Percentiles rank a stretch among this genome's conserved stretches.
phyloP scores from a whole-genome alignment of 2,888 invertebrate genomes.

The Limnephilus marmoratus region DNA sequence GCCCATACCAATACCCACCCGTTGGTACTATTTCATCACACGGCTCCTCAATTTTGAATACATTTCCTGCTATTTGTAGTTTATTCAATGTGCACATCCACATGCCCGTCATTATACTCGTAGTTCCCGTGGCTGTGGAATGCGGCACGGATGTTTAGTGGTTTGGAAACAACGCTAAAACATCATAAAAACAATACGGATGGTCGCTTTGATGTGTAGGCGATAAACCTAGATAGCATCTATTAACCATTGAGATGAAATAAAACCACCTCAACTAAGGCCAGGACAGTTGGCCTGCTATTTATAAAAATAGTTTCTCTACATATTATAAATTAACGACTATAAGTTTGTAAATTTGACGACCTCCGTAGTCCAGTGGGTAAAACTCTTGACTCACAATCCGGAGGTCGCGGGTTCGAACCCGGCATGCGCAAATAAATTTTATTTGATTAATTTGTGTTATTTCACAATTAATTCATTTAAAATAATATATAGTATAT shows the following conservation, averaged over 20 bases:
- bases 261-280: no score
- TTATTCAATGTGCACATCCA: neutral
- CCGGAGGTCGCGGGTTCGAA: no score
- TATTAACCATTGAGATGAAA: neutral
- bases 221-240: neutral
- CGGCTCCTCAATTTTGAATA: conserved; percentile 9
- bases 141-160: neutral
- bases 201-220: neutral
- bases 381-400: no score
- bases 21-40: neutral
- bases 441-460: no score
- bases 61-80: conserved; percentile 17
- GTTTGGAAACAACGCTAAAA: neutral
- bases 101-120: neutral
- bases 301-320: no score
- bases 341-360: no score
- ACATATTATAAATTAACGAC: no score
- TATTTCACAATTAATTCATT: no score
- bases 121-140: neutral
- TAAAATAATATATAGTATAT: no score
- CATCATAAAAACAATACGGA: conserved; percentile 2
- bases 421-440: no score
- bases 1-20: neutral
- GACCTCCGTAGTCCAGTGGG: no score
- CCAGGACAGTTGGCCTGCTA: no score